phyloP scores from a whole-genome alignment of 1,140 invertebrate genomes.

The Neelides sp. region DNA sequence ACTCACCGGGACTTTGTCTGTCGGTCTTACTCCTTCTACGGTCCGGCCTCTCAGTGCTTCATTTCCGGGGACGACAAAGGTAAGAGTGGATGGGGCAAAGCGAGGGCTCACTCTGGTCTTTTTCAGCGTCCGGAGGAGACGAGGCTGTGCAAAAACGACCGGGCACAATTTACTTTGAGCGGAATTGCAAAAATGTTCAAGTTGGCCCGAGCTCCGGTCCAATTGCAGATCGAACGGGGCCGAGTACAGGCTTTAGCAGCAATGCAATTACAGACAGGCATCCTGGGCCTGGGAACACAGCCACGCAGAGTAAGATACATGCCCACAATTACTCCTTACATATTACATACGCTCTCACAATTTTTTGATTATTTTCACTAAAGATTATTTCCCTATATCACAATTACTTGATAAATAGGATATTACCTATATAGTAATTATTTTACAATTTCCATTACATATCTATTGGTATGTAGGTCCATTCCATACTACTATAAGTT shows the following conservation, averaged over 20 bases:
- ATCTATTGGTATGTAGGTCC: too few species aligned
- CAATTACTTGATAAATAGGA: too few species aligned
- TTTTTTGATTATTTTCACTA: too few species aligned
- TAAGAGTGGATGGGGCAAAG: slow-evolving; percentile 14
- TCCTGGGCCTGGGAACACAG: slow-evolving; percentile 21
- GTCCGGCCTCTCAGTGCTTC: slow-evolving; percentile 39
- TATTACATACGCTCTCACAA: too few species aligned
- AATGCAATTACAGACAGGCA: slow-evolving; percentile 18
- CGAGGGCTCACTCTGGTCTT: slow-evolving; percentile 5
- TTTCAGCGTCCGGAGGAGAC: slow-evolving; percentile 34
- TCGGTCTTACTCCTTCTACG: slow-evolving; percentile 39
- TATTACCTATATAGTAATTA: too few species aligned
- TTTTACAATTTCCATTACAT: too few species aligned
- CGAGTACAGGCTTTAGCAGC: slow-evolving; percentile 2
- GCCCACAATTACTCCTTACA: too few species aligned
- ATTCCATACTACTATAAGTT: too few species aligned
- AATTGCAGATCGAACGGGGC: slow-evolving; percentile 12
- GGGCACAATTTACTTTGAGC: slow-evolving; percentile 38
- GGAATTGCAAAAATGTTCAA: slow-evolving; percentile 33
- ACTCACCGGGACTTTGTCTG: slow-evolving; percentile 38
- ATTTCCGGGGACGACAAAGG: slow-evolving; percentile 36
- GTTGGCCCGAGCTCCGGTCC: slow-evolving; percentile 5
- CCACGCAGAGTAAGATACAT: slow-evolving; percentile 28
- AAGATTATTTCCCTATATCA: too few species aligned
- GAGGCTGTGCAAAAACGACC: slow-evolving; percentile 36